phyloP scores from a whole-genome alignment of 2,113 vertebrate genomes.

The Nannobrachium achirus region DNA sequence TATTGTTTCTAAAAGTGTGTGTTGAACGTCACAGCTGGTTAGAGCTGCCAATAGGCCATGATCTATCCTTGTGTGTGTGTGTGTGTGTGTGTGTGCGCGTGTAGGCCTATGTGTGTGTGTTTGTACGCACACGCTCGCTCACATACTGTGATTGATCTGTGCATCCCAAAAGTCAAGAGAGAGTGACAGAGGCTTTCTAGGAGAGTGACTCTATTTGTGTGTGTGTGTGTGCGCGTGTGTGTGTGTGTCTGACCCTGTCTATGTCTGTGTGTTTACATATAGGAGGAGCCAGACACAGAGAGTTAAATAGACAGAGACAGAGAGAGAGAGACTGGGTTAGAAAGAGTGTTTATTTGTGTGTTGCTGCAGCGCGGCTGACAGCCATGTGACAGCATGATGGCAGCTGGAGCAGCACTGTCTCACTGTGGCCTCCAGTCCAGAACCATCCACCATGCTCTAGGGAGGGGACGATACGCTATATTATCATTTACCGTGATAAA shows the following conservation, averaged over 20 bases:
- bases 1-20: too few species aligned
- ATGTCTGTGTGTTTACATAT: not conserved
- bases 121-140: too few species aligned
- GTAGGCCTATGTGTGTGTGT: too few species aligned
- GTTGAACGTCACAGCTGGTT: too few species aligned
- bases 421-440: slow-evolving; percentile 9
- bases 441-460: not conserved
- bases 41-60: too few species aligned
- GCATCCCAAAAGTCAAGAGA: too few species aligned
- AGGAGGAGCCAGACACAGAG: not conserved
- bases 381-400: slow-evolving; percentile 58
- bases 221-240: slow-evolving; percentile 5
- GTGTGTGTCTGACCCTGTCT: slow-evolving; percentile 2
- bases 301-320: not conserved
- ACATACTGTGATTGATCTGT: too few species aligned
- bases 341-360: slow-evolving; percentile 41
- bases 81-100: too few species aligned
- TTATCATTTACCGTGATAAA: too few species aligned
- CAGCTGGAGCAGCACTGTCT: slow-evolving; percentile 62
- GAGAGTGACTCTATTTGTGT: slow-evolving; percentile 12
- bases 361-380: slow-evolving; percentile 60
- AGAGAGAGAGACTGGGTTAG: not conserved
- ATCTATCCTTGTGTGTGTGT: too few species aligned
- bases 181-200: slow-evolving; percentile 13
- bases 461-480: too few species aligned